Evolutionary conservation across 2,113 vertebrate genomes (phyloP).

Genomic region (Scatophagus argus): DNA sequence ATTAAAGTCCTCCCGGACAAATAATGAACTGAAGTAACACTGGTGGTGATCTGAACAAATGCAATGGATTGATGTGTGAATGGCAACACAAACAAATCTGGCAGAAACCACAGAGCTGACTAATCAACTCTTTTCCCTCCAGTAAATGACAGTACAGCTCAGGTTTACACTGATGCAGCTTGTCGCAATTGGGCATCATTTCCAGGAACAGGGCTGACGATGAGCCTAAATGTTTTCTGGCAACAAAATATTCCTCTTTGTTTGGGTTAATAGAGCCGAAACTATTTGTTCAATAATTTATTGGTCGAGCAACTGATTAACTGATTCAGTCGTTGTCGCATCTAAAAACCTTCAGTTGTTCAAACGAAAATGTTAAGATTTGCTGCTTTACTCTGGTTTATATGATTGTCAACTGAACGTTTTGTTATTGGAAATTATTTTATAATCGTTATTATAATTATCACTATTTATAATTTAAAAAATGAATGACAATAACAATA

Average conservation of each 20-base stretch:
- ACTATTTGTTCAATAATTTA: background rate
- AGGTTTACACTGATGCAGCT: conserved; percentile 26
- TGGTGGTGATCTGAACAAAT: conserved; percentile 46
- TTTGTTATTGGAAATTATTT: background rate
- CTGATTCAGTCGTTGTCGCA: background rate
- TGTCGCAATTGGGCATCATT: conserved; percentile 37
- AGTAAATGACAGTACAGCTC: conserved; percentile 49
- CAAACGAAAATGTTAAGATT: background rate
- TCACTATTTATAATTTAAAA: too few species aligned
- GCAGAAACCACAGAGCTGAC: conserved; percentile 55
- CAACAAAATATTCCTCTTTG: background rate
- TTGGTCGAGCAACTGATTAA: background rate
- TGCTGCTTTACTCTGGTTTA: background rate
- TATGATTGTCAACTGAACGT: background rate
- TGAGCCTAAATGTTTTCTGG: conserved; percentile 43
- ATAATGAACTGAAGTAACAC: conserved; percentile 19
- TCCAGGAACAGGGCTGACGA: conserved; percentile 45
- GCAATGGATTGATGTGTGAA: conserved; percentile 50
- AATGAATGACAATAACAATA: too few species aligned
- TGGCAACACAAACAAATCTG: conserved; percentile 63
- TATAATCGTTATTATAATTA: too few species aligned
- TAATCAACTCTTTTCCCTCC: conserved; percentile 17
- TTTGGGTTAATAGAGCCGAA: background rate
- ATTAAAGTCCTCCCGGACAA: conserved; percentile 12
- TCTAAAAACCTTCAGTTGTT: background rate